phyloP scores from a whole-genome alignment of 35 echinoderm and acorn worm genomes.

The Apostichopus japonicus region DNA sequence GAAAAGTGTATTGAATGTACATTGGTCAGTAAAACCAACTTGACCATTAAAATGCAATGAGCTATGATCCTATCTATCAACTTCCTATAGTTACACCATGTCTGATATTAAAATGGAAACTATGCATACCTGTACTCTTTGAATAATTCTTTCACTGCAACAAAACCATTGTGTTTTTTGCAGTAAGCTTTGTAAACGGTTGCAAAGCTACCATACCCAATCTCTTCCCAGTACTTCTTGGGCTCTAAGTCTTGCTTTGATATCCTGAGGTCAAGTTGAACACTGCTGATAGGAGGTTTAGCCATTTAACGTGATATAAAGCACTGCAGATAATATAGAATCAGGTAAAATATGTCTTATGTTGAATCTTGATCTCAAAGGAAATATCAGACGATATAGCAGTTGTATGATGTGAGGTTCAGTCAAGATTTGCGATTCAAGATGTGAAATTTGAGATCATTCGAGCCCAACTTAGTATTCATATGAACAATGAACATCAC shows the following conservation, averaged over 20 bases:
- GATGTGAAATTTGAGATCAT: too few relatives aligned
- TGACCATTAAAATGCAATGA: too few relatives aligned
- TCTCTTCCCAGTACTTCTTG: background rate
- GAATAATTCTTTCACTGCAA: slow-evolving; percentile 1
- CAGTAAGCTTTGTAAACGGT: background rate
- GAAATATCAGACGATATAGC: too few relatives aligned
- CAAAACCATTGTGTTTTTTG: background rate
- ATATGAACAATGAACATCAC: too few relatives aligned
- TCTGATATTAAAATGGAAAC: too few relatives aligned
- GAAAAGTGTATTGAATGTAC: background rate
- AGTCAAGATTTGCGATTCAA: too few relatives aligned
- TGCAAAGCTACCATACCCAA: background rate
- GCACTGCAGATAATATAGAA: background rate
- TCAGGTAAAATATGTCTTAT: too few relatives aligned
- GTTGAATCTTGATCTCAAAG: too few relatives aligned
- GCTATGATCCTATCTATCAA: too few relatives aligned
- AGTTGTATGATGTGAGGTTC: too few relatives aligned
- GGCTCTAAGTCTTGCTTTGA: background rate
- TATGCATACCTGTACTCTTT: background rate
- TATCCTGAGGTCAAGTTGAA: background rate
- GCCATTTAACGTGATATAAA: background rate
- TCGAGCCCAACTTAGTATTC: too few relatives aligned
- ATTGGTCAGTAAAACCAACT: background rate
- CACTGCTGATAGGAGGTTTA: background rate
- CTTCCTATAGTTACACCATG: too few relatives aligned